Percentiles rank a stretch among this genome's conserved stretches.
Conservation (phyloP, 2,888 invertebrate species). For the Lordiphosa fenestrarum region DNA sequence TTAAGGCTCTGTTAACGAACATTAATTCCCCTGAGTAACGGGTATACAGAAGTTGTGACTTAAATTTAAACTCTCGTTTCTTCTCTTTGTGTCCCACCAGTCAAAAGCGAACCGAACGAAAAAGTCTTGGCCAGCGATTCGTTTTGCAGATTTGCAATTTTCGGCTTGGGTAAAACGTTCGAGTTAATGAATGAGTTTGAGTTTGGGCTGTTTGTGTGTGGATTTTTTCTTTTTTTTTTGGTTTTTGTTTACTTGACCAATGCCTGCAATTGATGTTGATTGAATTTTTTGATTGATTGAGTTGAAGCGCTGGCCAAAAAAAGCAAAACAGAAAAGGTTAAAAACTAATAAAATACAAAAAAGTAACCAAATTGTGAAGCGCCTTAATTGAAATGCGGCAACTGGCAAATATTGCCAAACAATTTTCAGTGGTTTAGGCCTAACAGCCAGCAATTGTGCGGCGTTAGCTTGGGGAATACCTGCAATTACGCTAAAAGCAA, state of each 20-base stretch:
- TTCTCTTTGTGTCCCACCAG: too few species aligned
- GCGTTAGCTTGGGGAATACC: conserved; percentile 66
- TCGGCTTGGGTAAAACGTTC: conserved; percentile 44
- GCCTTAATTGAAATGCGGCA: conserved; percentile 61
- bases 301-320: conserved; percentile 37
- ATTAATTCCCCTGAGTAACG: too few species aligned
- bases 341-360: conserved; percentile 61
- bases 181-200: conserved; percentile 64
- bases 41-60: too few species aligned
- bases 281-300: conserved; percentile 68
- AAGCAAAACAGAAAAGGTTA: conserved; percentile 27
- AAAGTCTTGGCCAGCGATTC: conserved; percentile 7
- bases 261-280: conserved; percentile 64
- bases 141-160: conserved; percentile 55
- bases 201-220: conserved; percentile 42
- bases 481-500: conserved; percentile 77
- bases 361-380: conserved; percentile 26
- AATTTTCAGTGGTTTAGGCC: conserved; percentile 45
- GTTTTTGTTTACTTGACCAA: conserved; percentile 39
- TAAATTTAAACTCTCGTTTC: too few species aligned
- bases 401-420: conserved; percentile 49
- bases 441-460: conserved; percentile 31
- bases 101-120: conserved; percentile 1
- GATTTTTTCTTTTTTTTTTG: conserved; percentile 6
- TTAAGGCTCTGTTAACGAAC: too few species aligned